A percentile compares a stretch with the other conserved stretches of the same genome.
phyloP scores from a whole-genome alignment of 2,888 invertebrate genomes.

The Sinelater perroti region DNA sequence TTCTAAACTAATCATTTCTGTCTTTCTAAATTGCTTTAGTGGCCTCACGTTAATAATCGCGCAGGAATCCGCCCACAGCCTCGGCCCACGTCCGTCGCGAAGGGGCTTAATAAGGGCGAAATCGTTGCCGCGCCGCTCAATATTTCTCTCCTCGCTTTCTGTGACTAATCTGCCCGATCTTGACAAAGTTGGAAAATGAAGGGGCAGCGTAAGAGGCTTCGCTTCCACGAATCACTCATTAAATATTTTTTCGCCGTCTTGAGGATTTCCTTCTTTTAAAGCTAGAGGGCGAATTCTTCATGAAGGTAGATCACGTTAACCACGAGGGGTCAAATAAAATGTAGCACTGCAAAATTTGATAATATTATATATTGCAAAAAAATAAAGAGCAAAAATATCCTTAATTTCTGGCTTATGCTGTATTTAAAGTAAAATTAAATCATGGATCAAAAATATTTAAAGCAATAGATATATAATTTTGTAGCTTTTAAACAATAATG shows the following conservation, averaged over 20 bases:
- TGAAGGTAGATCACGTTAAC: not conserved
- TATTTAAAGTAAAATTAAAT: too few relatives aligned
- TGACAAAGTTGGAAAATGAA: constrained; percentile 33
- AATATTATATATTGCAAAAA: too few relatives aligned
- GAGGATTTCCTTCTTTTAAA: not conserved
- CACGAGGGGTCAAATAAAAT: too few relatives aligned
- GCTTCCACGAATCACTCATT: constrained; percentile 1
- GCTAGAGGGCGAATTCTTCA: not conserved
- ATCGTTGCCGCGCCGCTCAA: not conserved
- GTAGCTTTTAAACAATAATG: too few relatives aligned
- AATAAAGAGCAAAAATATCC: too few relatives aligned
- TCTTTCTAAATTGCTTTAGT: too few relatives aligned
- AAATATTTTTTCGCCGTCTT: constrained; percentile 3
- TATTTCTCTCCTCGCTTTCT: constrained; percentile 8
- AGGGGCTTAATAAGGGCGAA: constrained; percentile 19
- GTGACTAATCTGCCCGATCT: constrained; percentile 43
- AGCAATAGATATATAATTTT: too few relatives aligned
- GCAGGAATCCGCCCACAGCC: not conserved
- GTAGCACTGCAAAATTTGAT: too few relatives aligned
- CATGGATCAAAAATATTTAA: too few relatives aligned
- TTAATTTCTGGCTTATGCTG: too few relatives aligned
- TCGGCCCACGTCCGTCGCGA: not conserved
- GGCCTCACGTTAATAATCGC: too few relatives aligned
- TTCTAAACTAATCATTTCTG: too few relatives aligned
- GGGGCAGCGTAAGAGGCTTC: constrained; percentile 13